Evolutionary conservation across 92 coral and sea anemone species (phyloP), one percentile per base, ranked within the genome.

Genomic region (Paragorgia papillata): DNA sequence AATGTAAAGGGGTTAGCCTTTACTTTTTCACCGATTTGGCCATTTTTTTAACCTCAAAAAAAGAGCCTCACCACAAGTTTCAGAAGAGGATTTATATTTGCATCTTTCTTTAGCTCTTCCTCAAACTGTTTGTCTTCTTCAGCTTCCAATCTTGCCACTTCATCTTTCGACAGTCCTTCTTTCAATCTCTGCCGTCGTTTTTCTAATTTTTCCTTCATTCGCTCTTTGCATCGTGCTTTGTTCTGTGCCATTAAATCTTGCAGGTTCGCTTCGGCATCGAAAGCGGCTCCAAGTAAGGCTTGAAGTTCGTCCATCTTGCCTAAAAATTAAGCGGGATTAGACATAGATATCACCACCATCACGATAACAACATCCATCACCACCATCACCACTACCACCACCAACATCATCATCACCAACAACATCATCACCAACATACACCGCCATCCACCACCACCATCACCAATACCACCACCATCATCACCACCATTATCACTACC

Each of bases 291-390:
- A 26, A 94, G 81, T 24, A 94, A 62, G 58, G 89, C 85, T 13
- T 94, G 90, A 17, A 94, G 83, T 35, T 94, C 98, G 70, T 90
- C 97, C 40, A 88, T 74, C 71, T 94, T 91, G 5, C 92, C 98
- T 94, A 59, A 35, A 7, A 44, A 31, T 7, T 31, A 60, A 56
- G 33, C 13, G 20, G 18, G 15, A 57, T 33, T 30, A 37, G 3
- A 5, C 9, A 33, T 22, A 1, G 25, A 0, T 7, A 19, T 32
- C 12, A 18, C n/a, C n/a, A n/a, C n/a, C n/a, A n/a, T n/a, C n/a
- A 50, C 53, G 43, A 37, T 12, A 12, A 37, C 43, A 37, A 37
- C 43, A 5, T 37, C 43, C 12, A 37, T n/a, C n/a, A n/a, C n/a
- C n/a, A n/a, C n/a, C n/a, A n/a, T n/a, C n/a, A n/a, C n/a, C n/a